Base-by-base conservation (phyloP, 2,888 invertebrate genomes). In the Cerastis rubricosa region DNA sequence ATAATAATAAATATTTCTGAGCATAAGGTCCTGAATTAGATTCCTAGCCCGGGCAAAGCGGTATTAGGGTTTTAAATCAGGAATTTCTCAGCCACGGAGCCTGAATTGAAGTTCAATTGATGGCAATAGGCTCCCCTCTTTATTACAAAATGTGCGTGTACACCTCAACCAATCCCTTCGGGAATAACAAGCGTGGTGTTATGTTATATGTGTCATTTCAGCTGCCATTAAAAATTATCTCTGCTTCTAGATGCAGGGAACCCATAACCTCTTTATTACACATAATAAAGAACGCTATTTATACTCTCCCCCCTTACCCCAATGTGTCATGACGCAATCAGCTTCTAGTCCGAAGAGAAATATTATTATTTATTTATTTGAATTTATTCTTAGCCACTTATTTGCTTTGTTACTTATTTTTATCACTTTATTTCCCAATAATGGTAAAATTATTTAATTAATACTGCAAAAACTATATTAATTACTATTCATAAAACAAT, bases 301-400 rank as follows among this genome's bases (percentile, higher is more conserved):
- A 76, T 59, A 65, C n/a, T 43, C 35, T 43, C 35, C 22, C 45
- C 11, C 17, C 5, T 9, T 14, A 35, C 43, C 25, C 35, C 17
- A 29, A 40, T 67, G 4, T 22, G 4, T n/a, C 54, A 59, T 68
- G 75, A 63, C 73, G 74, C 47, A 80, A 76, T 84, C 82, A 84
- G 81, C 75, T 84, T 75, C 71, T 72, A 64, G 57, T 74, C 69
- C 66, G 76, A 54, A 69, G 69, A 74, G 68, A 47, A 3, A 54
- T 54, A n/a, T 54, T 57, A 11, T 57, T 57, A 12, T 54, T 54
- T 5, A 54, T 5, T 14, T 0, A 25, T 54, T 54, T 54, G n/a
- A 25, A 25, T 54, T 54, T 12, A 54, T 12, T 57, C 25, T 6
- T 57, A 6, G n/a, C 4, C 0, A n/a, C 5, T 54, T 54, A n/a